A percentile compares a stretch with the other conserved stretches of the same genome.
Conservation (phyloP, 2,888 invertebrate genomes). For the Arctia plantaginis region DNA sequence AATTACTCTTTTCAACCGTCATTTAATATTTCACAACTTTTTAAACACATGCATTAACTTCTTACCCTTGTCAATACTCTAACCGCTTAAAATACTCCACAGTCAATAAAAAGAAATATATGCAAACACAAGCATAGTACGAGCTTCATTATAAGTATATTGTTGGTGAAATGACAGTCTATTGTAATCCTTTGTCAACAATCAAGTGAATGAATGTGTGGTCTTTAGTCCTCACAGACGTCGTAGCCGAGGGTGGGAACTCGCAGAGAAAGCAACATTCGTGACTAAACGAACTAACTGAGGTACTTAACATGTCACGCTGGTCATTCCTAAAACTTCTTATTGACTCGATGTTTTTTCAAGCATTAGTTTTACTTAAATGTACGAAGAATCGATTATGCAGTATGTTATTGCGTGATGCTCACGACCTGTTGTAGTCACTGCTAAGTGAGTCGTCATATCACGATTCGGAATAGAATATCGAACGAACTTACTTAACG, state of each 20-base stretch:
- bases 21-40: not conserved
- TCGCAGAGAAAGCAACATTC: slow-evolving; percentile 53
- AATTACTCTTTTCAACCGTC: not conserved
- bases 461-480: slow-evolving; percentile 5
- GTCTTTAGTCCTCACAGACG: slow-evolving; percentile 36
- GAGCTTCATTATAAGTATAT: slow-evolving; percentile 43
- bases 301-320: slow-evolving; percentile 16
- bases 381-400: not conserved
- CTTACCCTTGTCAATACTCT: not conserved
- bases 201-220: slow-evolving; percentile 33
- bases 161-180: slow-evolving; percentile 43
- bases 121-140: slow-evolving; percentile 36
- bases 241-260: slow-evolving; percentile 48
- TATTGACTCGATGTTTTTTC: slow-evolving; percentile 5
- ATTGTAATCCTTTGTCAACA: slow-evolving; percentile 50
- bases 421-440: not conserved
- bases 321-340: slow-evolving; percentile 10
- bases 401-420: not conserved
- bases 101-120: slow-evolving; percentile 28
- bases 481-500: no score
- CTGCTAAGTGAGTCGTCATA: not conserved
- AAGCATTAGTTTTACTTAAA: slow-evolving; percentile 10
- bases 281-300: slow-evolving; percentile 36
- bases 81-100: not conserved
- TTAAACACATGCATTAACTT: not conserved